Base-by-base conservation (phyloP, 2,797 vertebrate species). In the Choloepus didactylus region DNA sequence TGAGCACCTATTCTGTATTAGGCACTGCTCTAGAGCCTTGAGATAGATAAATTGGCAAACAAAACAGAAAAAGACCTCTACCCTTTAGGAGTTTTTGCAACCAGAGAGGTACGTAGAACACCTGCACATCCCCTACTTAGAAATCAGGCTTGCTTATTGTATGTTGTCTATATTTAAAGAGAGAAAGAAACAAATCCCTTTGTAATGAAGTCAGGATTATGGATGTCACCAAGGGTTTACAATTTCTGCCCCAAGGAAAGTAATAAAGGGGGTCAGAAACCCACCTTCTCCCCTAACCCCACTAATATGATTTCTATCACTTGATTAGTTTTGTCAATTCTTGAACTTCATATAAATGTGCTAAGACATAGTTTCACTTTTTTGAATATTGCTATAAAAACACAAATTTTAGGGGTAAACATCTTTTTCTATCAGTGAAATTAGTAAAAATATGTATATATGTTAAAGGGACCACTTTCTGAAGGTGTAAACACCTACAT, bases 131-230 rank as follows among this genome's bases (percentile, higher is more conserved):
- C 49, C 54, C 60, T 54, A 31, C 84, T 93, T 91, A 41, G 76
- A 90, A 91, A 87, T 60, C 29, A 84, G 80, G 59, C 41, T 80
- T 81, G 18, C 56, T 90, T 41, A 27, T 69, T 46, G 88, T 81
- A 69, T 46, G 54, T n/a, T 82, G 51, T 97, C 87, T 94, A 21
- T 77, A 81, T 79, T 94, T 94, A 88, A 85, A 84, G 70, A 87
- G 56, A 75, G 14, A 82, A 83, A 90, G 66, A 86, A 91, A 51
- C 41, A 29, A 8, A 15, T 51, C 14, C 67, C 44, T 79, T 70
- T 84, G 27, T 23, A 89, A 93, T 56, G 41, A 69, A 83, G 67
- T 54, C 35, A 27, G 46, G 44, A 84, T 54, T 87, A 70, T 4
- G 19, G n/a, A 81, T 73, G 29, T 10, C 80, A 83, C 41, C 27